Evolutionary conservation across 2,888 invertebrate genomes (phyloP), one percentile per base, ranked within the genome.

Genomic region (Yponomeuta cagnagella): DNA sequence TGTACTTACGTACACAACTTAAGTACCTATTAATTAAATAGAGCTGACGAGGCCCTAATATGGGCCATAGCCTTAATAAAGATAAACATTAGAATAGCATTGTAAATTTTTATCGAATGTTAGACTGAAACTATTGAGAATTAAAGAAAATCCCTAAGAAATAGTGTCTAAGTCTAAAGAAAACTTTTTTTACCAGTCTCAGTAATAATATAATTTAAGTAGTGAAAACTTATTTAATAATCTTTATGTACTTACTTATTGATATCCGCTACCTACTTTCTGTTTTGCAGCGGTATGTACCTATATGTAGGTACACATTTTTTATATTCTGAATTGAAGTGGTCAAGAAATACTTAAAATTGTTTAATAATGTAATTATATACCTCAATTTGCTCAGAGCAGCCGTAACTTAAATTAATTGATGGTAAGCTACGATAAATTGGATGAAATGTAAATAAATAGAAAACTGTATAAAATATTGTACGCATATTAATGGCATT

Each of bases 61-160:
- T 72, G 72, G 80, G 80, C 80, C 82, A 76, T 85, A 86, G 89
- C 88, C 89, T 88, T 89, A 88, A 80, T 75, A 73, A 79, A 75
- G 33, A 68, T 77, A 73, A 74, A 82, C 77, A 77, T 81, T 82
- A 82, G 82, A 78, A 77, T 79, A 84, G 85, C 84, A 77, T 78
- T 87, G 86, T 88, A 87, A 85, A 86, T 87, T 87, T 85, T 89
- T 88, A 91, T 87, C 91, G 91, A 91, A 91, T 88, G 89, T 91
- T 91, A 91, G 91, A 91, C 92, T 91, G 91, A 72, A 70, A 90
- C 89, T 86, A 90, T 89, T 88, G 87, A 89, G 87, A 86, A 84
- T 87, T n/a, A 30, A 12, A 86, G 88, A 89, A 83, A 86, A 88
- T 87, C 85, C 83, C 79, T 81, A 80, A 81, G 79, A 79, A 83